Conservation (phyloP, 2,113 vertebrate species). For the Pelmatolapia mariae region DNA sequence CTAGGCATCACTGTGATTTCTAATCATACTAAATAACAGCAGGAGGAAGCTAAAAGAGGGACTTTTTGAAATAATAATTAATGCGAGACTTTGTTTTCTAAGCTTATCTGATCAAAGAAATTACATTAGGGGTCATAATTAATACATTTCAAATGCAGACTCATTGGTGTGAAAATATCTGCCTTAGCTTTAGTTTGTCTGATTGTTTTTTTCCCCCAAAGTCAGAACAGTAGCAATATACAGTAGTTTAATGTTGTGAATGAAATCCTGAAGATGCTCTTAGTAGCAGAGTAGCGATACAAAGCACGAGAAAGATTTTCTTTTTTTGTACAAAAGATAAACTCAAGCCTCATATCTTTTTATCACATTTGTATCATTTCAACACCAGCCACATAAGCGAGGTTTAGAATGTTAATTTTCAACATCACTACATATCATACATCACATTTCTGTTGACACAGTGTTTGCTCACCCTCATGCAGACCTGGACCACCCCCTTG, state of each 20-base stretch:
- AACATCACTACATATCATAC: conserved; percentile 55
- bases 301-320: background rate
- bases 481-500: conserved; percentile 67
- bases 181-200: conserved; percentile 8
- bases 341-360: conserved; percentile 24
- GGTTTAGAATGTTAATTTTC: conserved; percentile 43
- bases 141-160: background rate
- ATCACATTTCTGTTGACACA: conserved; percentile 34
- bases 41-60: conserved; percentile 51
- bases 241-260: background rate
- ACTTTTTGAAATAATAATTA: conserved; percentile 11
- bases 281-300: background rate
- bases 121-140: background rate
- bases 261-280: conserved; percentile 12
- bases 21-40: conserved; percentile 54
- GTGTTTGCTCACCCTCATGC: conserved; percentile 27
- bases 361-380: conserved; percentile 41
- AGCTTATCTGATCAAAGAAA: background rate
- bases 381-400: conserved; percentile 61
- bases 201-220: background rate
- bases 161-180: background rate
- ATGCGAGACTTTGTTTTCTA: conserved; percentile 27
- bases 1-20: conserved; percentile 66
- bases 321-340: conserved; percentile 5
- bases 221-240: conserved; percentile 14